Evolutionary conservation across 1,140 invertebrate species (phyloP), one percentile per base, ranked within the genome.

Genomic region (Brachionus plicatilis): DNA sequence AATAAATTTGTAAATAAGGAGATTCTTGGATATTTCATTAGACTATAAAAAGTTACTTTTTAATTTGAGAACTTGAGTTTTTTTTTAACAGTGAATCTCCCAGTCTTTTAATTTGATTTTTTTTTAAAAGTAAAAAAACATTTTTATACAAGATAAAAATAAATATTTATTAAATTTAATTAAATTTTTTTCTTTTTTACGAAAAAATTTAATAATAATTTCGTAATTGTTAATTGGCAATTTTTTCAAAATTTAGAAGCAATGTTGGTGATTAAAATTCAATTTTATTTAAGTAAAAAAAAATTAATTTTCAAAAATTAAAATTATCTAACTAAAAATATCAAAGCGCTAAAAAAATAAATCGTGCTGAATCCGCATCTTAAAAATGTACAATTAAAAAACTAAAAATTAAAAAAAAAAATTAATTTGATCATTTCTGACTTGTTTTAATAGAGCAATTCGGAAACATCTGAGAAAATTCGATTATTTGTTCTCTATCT

Each of bases 401-500:
- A 60, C n/a, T 20, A 8, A 20, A 9, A 60, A 60, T 60, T 56
- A 24, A 70, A 29, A 29, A 66, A 66, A 66, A 70, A 70, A 14
- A 1, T 68, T 27, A 68, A 27, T 8, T 60, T 60, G 9, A 20
- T 60, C 20, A 60, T 60, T 60, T 60, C 53, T 41, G 60, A 37
- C 79, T 82, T 68, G 27, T 60, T 47, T 82, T 82, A 8, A 82
- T 82, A 27, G 79, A 82, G 27, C 79, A 82, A 45, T 82, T 20
- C 8, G 53, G 24, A 82, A 17, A 65, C 7, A 14, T 37, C 20
- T 29, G 6, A 24, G 6, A 45, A 9, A 65, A 20, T 47, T 14
- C 9, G 8, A 2, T 41, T 45, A 41, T 45, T 68, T 82, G 6
- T 41, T 65, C n/a, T 9, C 29, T 65, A 17, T 68, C 65, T 8